A percentile compares a stretch with the other conserved stretches of the same genome.
phyloP scores from a whole-genome alignment of 2,797 vertebrate genomes.

The Dendrocincla tyrannina region DNA sequence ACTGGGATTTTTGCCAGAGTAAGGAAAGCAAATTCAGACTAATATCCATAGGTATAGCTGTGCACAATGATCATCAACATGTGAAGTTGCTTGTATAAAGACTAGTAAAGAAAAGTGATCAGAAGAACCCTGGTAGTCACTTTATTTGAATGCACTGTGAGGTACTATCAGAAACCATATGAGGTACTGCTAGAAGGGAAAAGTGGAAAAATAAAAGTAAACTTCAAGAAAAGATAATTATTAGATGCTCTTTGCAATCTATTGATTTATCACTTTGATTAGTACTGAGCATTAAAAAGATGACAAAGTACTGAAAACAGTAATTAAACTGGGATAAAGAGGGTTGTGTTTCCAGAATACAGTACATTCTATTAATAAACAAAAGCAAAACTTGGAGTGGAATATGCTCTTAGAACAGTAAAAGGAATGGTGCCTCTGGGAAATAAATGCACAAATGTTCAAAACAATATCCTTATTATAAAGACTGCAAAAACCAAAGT shows the following conservation, averaged over 20 bases:
- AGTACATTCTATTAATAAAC: not conserved
- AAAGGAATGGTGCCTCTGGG: not conserved
- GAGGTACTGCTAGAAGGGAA: not conserved
- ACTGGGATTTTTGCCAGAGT: not conserved
- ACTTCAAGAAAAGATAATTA: not conserved
- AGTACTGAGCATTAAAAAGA: not conserved
- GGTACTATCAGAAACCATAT: not conserved
- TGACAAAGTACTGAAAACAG: not conserved
- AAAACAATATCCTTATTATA: not conserved
- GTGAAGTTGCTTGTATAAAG: not conserved
- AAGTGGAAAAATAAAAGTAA: not conserved
- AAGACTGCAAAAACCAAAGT: not conserved
- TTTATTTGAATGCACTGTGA: not conserved
- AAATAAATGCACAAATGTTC: not conserved
- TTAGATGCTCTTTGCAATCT: not conserved
- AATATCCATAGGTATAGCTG: accelerated
- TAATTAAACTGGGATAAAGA: not conserved
- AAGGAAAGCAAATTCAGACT: not conserved
- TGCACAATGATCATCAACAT: not conserved
- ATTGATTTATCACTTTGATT: not conserved
- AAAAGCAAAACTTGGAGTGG: not conserved
- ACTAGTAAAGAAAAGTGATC: not conserved
- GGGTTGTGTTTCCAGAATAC: not conserved
- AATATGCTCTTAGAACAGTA: not conserved
- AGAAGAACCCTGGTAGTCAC: not conserved